Percentiles rank a stretch among this genome's conserved stretches.
Evolutionary conservation across 2,888 invertebrate genomes (phyloP).

Genomic region (Cryptocephalus primarius): DNA sequence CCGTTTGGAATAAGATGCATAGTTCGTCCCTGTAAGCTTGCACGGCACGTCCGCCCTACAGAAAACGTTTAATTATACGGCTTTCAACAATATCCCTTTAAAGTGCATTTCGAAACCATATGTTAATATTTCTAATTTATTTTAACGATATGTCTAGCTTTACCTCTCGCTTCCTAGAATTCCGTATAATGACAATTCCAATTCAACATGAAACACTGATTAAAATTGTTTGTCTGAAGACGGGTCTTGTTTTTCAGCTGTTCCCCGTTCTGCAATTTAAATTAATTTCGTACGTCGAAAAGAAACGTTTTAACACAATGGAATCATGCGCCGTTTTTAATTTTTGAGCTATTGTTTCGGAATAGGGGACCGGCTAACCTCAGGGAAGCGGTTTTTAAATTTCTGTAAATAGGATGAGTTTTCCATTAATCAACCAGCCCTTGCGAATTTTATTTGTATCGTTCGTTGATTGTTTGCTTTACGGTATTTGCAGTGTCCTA

Average conservation of each 20-base stretch:
- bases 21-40: too few relatives aligned
- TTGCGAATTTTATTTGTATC: too few relatives aligned
- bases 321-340: too few relatives aligned
- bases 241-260: constrained; percentile 11
- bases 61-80: constrained; percentile 8
- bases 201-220: constrained; percentile 20
- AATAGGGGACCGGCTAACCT: too few relatives aligned
- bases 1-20: too few relatives aligned
- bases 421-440: too few relatives aligned
- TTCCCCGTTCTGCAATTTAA: constrained; percentile 10
- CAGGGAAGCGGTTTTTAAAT: too few relatives aligned
- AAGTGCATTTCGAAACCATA: constrained; percentile 10
- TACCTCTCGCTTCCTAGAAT: constrained; percentile 19
- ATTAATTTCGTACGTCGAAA: constrained; percentile 3
- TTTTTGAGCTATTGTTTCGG: too few relatives aligned
- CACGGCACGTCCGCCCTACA: constrained; percentile 5
- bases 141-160: constrained; percentile 17
- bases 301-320: too few relatives aligned
- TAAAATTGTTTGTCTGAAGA: constrained; percentile 10
- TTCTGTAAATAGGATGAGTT: too few relatives aligned
- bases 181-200: constrained; percentile 14
- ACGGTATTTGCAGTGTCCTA: too few relatives aligned
- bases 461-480: too few relatives aligned
- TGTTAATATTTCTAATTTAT: constrained; percentile 20
- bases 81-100: constrained; percentile 3